phyloP scores from a whole-genome alignment of 92 coral and sea anemone genomes.

The Montipora capitata region DNA sequence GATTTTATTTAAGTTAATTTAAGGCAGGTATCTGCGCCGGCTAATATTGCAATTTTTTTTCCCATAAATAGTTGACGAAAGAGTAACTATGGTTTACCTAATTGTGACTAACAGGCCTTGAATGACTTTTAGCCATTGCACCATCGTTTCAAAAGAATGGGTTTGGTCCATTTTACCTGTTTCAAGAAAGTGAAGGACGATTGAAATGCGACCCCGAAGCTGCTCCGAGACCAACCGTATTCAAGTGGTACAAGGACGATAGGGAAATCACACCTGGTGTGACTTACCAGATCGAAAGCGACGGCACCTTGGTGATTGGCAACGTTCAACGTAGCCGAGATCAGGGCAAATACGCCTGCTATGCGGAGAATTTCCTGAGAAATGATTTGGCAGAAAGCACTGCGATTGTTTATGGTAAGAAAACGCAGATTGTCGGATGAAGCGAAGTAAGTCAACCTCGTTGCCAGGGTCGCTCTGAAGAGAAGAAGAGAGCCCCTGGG shows the following conservation, averaged over 20 bases:
- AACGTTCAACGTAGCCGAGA: conserved; percentile 42
- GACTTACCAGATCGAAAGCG: conserved; percentile 21
- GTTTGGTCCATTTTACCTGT: conserved; percentile 90
- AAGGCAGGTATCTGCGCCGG: too few relatives aligned
- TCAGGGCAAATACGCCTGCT: conserved; percentile 70
- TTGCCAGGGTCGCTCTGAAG: too few relatives aligned
- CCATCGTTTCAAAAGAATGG: conserved; percentile 63
- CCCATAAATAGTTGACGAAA: background rate
- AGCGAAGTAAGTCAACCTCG: too few relatives aligned
- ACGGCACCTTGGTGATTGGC: conserved; percentile 55
- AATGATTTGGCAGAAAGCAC: background rate
- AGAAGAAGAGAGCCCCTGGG: too few relatives aligned
- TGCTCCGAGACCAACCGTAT: conserved; percentile 72
- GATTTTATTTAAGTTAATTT: too few relatives aligned
- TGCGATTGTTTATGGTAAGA: conserved; percentile 64
- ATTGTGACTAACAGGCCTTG: background rate
- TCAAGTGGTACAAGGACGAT: conserved; percentile 24
- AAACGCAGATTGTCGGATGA: background rate
- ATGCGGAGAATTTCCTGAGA: conserved; percentile 67
- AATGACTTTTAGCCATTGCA: conserved; percentile 49
- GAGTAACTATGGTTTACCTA: background rate
- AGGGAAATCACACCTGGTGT: background rate
- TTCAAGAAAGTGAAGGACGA: conserved; percentile 65
- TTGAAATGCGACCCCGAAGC: conserved; percentile 87
- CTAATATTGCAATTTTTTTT: too few relatives aligned